phyloP scores from a whole-genome alignment of 2,888 invertebrate species.

The Cheilosia grossa region DNA sequence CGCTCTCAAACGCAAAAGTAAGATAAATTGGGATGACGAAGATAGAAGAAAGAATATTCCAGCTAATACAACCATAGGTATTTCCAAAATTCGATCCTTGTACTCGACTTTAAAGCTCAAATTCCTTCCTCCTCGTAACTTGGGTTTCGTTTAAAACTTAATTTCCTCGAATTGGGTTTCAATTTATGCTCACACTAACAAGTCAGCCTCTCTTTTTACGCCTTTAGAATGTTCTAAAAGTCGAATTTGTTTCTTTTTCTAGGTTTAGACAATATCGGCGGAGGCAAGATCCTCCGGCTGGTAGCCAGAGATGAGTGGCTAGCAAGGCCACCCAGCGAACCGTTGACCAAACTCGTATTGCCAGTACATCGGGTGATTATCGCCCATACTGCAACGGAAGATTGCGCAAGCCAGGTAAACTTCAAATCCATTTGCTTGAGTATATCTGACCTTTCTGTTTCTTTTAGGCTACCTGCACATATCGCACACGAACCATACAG shows the following conservation, averaged over 20 bases:
- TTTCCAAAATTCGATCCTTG: constrained; percentile 63
- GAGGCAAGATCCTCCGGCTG: constrained; percentile 84
- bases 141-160: constrained; percentile 7
- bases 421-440: background rate
- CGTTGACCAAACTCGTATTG: constrained; percentile 83
- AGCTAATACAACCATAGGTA: constrained; percentile 84
- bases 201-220: background rate
- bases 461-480: constrained; percentile 85
- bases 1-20: constrained; percentile 80
- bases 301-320: constrained; percentile 87
- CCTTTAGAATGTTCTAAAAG: background rate
- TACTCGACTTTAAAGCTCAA: background rate
- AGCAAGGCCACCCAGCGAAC: constrained; percentile 85
- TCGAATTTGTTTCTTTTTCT: background rate
- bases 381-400: constrained; percentile 87
- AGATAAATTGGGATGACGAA: constrained; percentile 82
- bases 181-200: constrained; percentile 14
- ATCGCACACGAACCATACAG: constrained; percentile 84
- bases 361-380: constrained; percentile 86
- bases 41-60: constrained; percentile 83
- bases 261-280: constrained; percentile 73
- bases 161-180: background rate
- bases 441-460: background rate
- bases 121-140: constrained; percentile 4
- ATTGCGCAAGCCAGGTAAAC: constrained; percentile 85